Evolutionary conservation across 2,888 invertebrate genomes (phyloP).

Genomic region (Ametastegia equiseti): DNA sequence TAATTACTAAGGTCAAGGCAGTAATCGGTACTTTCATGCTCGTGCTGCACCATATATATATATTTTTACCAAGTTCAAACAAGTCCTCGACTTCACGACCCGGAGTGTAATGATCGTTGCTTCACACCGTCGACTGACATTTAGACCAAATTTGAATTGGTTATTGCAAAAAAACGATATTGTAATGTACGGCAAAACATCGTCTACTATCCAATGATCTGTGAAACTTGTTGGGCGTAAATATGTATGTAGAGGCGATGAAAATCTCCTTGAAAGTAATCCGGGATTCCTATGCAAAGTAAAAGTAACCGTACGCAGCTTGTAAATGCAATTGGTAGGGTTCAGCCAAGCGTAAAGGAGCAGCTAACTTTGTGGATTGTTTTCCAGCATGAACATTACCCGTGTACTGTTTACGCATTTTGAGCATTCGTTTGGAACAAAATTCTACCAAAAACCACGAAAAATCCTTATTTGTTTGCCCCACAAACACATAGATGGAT

Average conservation of each 20-base stretch:
- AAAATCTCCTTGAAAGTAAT: slow-evolving; percentile 45
- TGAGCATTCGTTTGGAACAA: background rate
- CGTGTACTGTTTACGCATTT: background rate
- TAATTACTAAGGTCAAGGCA: slow-evolving; percentile 38
- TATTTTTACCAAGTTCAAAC: background rate
- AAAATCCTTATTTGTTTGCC: background rate
- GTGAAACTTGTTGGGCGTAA: background rate
- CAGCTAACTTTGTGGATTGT: background rate
- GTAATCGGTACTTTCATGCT: background rate
- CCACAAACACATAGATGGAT: background rate
- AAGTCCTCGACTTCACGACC: background rate
- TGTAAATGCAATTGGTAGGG: background rate
- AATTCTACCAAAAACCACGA: background rate
- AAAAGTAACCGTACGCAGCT: slow-evolving; percentile 44
- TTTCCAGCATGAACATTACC: background rate
- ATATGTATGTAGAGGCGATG: background rate
- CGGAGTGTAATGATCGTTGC: background rate
- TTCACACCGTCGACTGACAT: too few species aligned
- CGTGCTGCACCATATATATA: too few species aligned
- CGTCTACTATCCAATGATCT: background rate
- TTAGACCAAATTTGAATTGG: too few species aligned
- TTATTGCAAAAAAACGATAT: background rate
- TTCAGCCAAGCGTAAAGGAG: slow-evolving; percentile 34
- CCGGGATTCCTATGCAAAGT: slow-evolving; percentile 39
- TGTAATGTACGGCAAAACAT: background rate